These are phyloP conservation scores for Thoracochromis brauschi DNA, from an alignment of 2,113 vertebrate genomes.

Conservation along the genomic window DNA sequence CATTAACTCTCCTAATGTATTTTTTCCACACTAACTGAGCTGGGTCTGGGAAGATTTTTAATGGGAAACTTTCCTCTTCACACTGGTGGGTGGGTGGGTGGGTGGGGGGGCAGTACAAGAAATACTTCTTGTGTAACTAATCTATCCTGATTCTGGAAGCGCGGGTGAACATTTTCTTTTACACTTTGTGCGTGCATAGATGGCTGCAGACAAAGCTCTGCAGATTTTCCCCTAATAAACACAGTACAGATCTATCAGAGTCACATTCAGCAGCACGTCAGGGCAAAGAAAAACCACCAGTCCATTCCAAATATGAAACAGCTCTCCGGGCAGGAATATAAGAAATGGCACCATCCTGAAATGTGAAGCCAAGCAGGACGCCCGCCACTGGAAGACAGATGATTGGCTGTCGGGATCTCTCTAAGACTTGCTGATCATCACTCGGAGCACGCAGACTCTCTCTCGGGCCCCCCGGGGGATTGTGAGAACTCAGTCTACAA, in stretches of 20 bases:
- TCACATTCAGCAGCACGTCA: constrained; percentile 18
- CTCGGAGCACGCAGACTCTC: constrained; percentile 40
- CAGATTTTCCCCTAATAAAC: constrained; percentile 9
- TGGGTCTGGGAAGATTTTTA: constrained; percentile 55
- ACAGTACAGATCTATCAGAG: constrained; percentile 28
- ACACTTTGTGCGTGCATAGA: background rate
- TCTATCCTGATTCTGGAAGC: constrained; percentile 35
- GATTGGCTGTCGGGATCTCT: constrained; percentile 58
- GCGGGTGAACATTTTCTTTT: background rate
- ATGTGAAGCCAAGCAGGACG: constrained; percentile 50
- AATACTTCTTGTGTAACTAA: constrained; percentile 39
- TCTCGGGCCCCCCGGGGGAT: constrained; percentile 3
- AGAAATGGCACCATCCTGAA: constrained; percentile 49
- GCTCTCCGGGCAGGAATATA: constrained; percentile 46
- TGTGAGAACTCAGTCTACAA: constrained; percentile 21
- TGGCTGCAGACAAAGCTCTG: constrained; percentile 17
- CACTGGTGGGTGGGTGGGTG: background rate
- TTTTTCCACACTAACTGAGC: constrained; percentile 59
- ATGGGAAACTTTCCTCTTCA: constrained; percentile 47
- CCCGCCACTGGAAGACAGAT: constrained; percentile 42
- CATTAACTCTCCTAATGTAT: constrained; percentile 70
- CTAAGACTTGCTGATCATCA: constrained; percentile 59
- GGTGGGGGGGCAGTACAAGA: background rate
- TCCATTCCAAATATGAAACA: constrained; percentile 49
- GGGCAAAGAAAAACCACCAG: constrained; percentile 37